These are phyloP conservation scores for Percopsis omiscomaycus DNA, from an alignment of 2,797 vertebrate genomes.

Conservation along the genomic window DNA sequence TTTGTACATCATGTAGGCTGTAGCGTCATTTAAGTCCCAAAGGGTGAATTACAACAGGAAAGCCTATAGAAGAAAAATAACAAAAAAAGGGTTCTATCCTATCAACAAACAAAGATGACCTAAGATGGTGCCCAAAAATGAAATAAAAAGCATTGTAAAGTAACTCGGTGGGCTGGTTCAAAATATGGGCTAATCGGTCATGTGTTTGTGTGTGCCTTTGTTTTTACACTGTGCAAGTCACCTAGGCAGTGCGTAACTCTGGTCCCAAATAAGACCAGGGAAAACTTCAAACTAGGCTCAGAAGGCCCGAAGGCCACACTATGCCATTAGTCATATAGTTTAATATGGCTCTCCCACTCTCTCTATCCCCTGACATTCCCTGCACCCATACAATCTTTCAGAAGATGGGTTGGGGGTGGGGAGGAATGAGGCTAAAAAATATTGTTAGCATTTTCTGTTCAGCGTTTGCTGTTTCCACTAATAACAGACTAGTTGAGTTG, in stretches of 20 bases:
- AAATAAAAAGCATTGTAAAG: no score
- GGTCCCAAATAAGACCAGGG: background rate
- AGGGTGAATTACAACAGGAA: background rate
- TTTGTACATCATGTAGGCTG: conserved; percentile 4
- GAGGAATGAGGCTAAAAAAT: background rate
- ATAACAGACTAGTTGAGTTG: conserved; percentile 43
- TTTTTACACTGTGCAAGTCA: background rate
- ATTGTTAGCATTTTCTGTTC: conserved; percentile 16
- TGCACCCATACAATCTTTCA: conserved; percentile 17
- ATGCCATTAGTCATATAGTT: conserved; percentile 10
- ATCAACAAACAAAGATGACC: no score
- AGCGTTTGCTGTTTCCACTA: conserved; percentile 34
- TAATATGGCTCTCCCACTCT: conserved; percentile 25
- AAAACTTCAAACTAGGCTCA: background rate
- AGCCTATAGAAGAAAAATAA: background rate
- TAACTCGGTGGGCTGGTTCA: no score
- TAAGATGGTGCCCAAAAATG: no score
- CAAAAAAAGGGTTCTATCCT: no score
- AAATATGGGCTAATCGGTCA: no score
- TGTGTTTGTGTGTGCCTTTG: no score
- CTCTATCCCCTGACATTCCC: conserved; percentile 20
- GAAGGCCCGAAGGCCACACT: conserved; percentile 8
- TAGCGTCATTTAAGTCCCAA: conserved; percentile 13
- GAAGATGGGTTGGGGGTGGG: conserved; percentile 11
- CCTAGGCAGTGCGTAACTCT: background rate